A percentile compares a stretch with the other conserved stretches of the same genome.
phyloP scores from a whole-genome alignment of 2,797 vertebrate genomes.

The Setipinna tenuifilis region DNA sequence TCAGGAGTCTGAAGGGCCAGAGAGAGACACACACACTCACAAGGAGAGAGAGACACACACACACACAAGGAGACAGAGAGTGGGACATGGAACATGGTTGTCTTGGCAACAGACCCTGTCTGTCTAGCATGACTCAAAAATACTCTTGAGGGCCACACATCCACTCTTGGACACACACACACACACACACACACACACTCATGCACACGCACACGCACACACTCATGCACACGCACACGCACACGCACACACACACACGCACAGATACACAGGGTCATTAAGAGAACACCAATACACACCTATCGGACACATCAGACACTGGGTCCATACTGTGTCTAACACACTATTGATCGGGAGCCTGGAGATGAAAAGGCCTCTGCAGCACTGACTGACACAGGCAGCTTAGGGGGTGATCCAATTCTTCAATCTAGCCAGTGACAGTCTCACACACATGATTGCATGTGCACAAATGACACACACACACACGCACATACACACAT shows the following conservation, averaged over 20 bases:
- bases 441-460: neutral
- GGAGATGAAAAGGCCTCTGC: neutral
- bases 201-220: no score
- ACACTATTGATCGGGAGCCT: neutral
- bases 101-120: slow-evolving; percentile 4
- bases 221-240: neutral
- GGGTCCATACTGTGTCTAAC: neutral
- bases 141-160: slow-evolving; percentile 18
- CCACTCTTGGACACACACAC: neutral
- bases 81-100: neutral
- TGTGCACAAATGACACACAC: neutral
- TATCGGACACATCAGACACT: neutral
- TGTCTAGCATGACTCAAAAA: slow-evolving; percentile 9
- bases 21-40: neutral
- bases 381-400: neutral
- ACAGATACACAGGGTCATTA: neutral
- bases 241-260: neutral
- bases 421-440: neutral
- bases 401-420: neutral
- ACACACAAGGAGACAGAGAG: neutral
- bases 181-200: neutral
- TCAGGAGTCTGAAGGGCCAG: neutral
- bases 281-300: neutral
- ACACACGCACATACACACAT: neutral
- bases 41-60: neutral